Base-by-base conservation (phyloP, 2,113 vertebrate species). In the Otis tarda region DNA sequence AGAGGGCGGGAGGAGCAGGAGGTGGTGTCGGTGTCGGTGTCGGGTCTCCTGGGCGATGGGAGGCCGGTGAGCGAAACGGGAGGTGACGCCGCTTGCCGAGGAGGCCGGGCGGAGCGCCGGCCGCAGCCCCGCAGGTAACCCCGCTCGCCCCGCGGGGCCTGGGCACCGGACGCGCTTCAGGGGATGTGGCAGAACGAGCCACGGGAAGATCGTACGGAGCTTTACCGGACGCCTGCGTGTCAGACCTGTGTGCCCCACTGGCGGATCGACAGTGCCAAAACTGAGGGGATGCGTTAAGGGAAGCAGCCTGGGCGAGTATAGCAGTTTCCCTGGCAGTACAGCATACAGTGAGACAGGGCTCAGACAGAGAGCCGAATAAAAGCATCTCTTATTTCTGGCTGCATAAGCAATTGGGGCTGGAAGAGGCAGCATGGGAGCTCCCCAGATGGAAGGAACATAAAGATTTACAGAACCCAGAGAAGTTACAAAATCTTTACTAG, bases 51-150 rank as follows among this genome's bases (percentile, higher is more conserved):
- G 31, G 61, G 47, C 24, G 9, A 0, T 30, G 20, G 11, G 45
- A 53, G 33, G 24, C 27, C 27, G 9, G 4, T 10, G 14, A 65
- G 65, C 7, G 16, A n/a, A 6, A 10, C 25, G 45, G 45, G 55
- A 8, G 56, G 47, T 30, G 47, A n/a, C 23, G 25, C 90, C 17
- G 39, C 18, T 68, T 19, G 87, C 68, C 24, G 73, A 85, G 65
- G 65, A 61, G 49, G 11, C 45, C 52, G 39, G 56, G 52, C 27
- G 59, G 53, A 69, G 69, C 53, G 49, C 64, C n/a, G 52, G 73
- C 47, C 16, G 15, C 41, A n/a, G 83, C 47, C 61, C 37, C 49
- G 24, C 76, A 89, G 95, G 90, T 93, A 95, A 86, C 25, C 4
- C 18, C 8, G n/a, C 75, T 31, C 14, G 8, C 12, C 83, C 79